phyloP scores from a whole-genome alignment of 2,888 invertebrate genomes.

The Oxyteleia sp. region DNA sequence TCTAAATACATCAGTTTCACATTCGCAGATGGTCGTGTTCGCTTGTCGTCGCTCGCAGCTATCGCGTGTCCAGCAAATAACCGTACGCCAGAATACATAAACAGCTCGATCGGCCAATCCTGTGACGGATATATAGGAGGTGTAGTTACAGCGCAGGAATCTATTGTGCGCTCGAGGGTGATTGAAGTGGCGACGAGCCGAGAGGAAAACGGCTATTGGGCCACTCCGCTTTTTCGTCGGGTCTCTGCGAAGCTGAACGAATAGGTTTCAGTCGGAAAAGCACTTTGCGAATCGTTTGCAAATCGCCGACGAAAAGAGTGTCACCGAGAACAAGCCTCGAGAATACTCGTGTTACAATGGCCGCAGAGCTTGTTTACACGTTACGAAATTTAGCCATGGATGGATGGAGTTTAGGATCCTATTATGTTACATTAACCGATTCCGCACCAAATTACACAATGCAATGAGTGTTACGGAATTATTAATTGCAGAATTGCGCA shows the following conservation, averaged over 20 bases:
- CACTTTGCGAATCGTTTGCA: constrained; percentile 37
- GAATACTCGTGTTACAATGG: constrained; percentile 10
- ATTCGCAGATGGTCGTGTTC: constrained; percentile 57
- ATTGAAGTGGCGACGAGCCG: constrained; percentile 63
- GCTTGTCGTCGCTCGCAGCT: constrained; percentile 59
- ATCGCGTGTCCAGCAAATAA: constrained; percentile 82
- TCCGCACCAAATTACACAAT: constrained; percentile 7
- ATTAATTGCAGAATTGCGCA: constrained; percentile 17
- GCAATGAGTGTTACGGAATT: constrained; percentile 5
- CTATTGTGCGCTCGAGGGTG: constrained; percentile 81
- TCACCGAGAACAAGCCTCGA: constrained; percentile 38
- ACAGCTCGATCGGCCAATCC: constrained; percentile 82
- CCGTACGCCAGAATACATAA: constrained; percentile 84
- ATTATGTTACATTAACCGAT: constrained; percentile 27
- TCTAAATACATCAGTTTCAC: constrained; percentile 47
- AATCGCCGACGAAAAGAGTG: constrained; percentile 35
- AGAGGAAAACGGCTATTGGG: constrained; percentile 57
- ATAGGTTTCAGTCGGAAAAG: constrained; percentile 42
- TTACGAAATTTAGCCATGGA: constrained; percentile 28
- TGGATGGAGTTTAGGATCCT: constrained; percentile 21
- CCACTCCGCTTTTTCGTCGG: constrained; percentile 56
- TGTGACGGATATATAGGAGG: constrained; percentile 78
- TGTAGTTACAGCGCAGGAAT: constrained; percentile 82
- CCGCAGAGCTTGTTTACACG: constrained; percentile 44
- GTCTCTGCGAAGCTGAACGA: constrained; percentile 33